These are phyloP conservation scores for Cliona cf. orientalis DNA, from an alignment of 37 sponge, comb jelly and placozoan genomes.

Conservation along the genomic window DNA sequence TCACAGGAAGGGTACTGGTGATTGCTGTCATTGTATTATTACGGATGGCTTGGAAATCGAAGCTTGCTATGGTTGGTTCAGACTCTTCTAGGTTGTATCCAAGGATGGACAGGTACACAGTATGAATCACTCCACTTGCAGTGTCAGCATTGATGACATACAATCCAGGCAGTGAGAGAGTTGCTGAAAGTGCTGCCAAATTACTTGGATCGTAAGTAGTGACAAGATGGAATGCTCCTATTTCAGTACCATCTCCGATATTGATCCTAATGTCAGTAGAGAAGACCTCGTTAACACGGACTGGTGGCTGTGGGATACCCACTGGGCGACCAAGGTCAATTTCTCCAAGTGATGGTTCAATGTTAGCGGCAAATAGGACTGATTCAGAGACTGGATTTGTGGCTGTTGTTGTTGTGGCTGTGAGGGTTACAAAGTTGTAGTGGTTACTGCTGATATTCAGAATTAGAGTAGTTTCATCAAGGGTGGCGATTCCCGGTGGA, in stretches of 20 bases:
- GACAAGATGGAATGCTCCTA: conserved; percentile 36
- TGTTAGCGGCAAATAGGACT: conserved; percentile 37
- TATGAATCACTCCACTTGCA: conserved; percentile 20
- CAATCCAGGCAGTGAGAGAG: conserved; percentile 11
- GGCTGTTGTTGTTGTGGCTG: neutral
- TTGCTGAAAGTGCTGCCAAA: conserved; percentile 22
- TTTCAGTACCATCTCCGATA: neutral
- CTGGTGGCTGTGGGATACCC: conserved; percentile 58
- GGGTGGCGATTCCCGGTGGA: conserved; percentile 36
- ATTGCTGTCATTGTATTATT: conserved; percentile 7
- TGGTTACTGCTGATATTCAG: conserved; percentile 22
- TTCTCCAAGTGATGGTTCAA: conserved; percentile 24
- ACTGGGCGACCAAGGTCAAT: conserved; percentile 52
- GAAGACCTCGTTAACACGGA: conserved; percentile 34
- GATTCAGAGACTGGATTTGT: neutral
- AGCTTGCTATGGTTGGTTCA: conserved; percentile 26
- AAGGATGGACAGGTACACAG: neutral
- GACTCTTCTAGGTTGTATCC: neutral
- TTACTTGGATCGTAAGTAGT: conserved; percentile 17
- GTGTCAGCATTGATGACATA: conserved; percentile 11
- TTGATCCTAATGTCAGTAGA: conserved; percentile 58
- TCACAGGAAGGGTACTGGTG: neutral
- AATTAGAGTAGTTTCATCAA: conserved; percentile 12
- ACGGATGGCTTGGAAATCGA: conserved; percentile 11
- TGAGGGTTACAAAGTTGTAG: conserved; percentile 21